phyloP scores from a whole-genome alignment of 2,113 vertebrate species.

The Coturnix japonica region DNA sequence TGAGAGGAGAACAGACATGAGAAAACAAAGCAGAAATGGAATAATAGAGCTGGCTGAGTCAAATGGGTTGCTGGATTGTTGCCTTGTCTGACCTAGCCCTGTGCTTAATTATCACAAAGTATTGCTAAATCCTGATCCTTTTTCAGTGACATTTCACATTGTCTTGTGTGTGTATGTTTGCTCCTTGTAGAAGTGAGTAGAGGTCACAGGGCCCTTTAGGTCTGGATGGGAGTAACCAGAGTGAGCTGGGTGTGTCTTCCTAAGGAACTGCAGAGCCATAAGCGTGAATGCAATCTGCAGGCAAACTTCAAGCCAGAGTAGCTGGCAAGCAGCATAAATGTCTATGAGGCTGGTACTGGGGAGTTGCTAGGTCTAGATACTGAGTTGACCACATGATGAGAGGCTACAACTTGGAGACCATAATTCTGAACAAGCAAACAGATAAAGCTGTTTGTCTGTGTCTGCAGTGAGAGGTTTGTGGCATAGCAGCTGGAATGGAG shows the following conservation, averaged over 20 bases:
- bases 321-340: neutral
- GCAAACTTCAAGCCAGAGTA: neutral
- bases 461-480: fast-evolving
- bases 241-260: neutral
- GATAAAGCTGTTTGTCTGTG: neutral
- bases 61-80: neutral
- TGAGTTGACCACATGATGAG: neutral
- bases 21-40: neutral
- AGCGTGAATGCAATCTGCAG: neutral
- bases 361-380: neutral
- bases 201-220: neutral
- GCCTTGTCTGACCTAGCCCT: neutral
- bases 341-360: neutral
- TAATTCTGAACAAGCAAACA: neutral
- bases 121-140: neutral
- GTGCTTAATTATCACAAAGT: too few relatives aligned
- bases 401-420: neutral
- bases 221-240: neutral
- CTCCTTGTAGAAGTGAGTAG: neutral
- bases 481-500: neutral
- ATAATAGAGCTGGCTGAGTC: neutral
- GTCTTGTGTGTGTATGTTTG: neutral
- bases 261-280: neutral
- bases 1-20: fast-evolving
- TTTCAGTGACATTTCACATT: neutral